These are phyloP conservation scores for Temnopleurus reevesii DNA, from an alignment of 53 echinoderm and acorn worm genomes.

Conservation along the genomic window DNA sequence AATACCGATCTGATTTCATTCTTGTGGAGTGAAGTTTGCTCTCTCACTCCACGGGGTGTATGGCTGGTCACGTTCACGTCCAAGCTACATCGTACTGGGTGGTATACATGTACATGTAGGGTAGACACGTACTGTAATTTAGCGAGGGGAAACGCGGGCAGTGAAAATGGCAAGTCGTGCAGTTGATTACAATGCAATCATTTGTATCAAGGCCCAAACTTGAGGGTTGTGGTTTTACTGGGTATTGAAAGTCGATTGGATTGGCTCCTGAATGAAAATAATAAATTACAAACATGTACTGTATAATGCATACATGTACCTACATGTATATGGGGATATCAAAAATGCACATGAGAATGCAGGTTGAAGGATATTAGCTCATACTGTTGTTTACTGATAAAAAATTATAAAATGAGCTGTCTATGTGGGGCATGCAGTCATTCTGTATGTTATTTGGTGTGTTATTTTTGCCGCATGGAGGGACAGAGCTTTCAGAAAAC, in stretches of 20 bases:
- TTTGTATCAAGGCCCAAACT: neutral
- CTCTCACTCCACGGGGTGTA: slow-evolving; percentile 14
- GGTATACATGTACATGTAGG: too few relatives aligned
- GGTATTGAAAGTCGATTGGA: too few relatives aligned
- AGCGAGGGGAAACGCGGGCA: neutral
- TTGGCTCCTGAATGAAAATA: too few relatives aligned
- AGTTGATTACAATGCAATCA: neutral
- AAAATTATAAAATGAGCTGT: too few relatives aligned
- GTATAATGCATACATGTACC: neutral
- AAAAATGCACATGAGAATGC: too few relatives aligned
- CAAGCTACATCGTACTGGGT: neutral
- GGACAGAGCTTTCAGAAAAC: too few relatives aligned
- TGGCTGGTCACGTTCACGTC: slow-evolving; percentile 23
- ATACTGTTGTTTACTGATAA: too few relatives aligned
- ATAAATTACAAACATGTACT: too few relatives aligned
- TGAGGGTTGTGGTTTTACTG: neutral
- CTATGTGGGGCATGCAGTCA: too few relatives aligned
- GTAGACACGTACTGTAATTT: neutral
- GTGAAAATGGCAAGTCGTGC: neutral
- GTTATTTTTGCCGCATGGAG: too few relatives aligned
- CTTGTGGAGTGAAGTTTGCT: neutral
- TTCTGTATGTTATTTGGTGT: too few relatives aligned
- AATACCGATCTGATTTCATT: slow-evolving; percentile 2
- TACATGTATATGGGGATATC: neutral
- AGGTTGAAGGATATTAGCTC: too few relatives aligned